Base-by-base conservation (phyloP, 2,888 invertebrate species). In the Drosophila engyochracea region DNA sequence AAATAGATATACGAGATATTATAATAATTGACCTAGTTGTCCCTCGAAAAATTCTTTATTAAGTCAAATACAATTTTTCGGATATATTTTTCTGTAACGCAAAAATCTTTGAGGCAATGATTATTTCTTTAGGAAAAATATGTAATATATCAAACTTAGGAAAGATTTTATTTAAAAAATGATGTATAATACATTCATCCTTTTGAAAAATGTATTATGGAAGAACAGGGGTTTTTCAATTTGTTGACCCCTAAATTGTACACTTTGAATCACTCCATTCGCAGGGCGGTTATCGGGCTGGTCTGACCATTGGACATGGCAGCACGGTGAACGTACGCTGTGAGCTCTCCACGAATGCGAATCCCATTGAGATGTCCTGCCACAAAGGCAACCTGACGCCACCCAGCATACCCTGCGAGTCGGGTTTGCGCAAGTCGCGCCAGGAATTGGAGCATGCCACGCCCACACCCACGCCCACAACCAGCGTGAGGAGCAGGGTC, bases 301-400 rank as follows among this genome's bases (percentile, higher is more conserved):
- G 97, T 0, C 94, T 97, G 7, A 97, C 96, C 0, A 97, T 97
- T 31, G 96, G 96, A 0, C 97, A 97, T 87, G 97, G 97, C 0
- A 96, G 97, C 0, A 95, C 96, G 1, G 97, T 97, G 12, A 95
- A 95, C 71, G 96, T 96, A 73, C 96, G 96, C 62, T 97, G 97
- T 82, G 96, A 96, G 30, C 88, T 91, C 39, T 91, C 90, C 86
- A 92, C 83, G 90, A 95, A 87, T 93, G 94, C 88, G 83, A 95
- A 39, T 95, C 95, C 68, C 92, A 91, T 93, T 6, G 91, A 93
- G 83, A 93, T 94, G 90, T 85, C 88, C 1, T 94, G 93, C 57
- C 91, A 91, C 67, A 90, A 92, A 58, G 93, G 93, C 3, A 62
- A 83, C 4, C 81, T 93, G 9, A 91, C 90, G 5, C 93, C 94